A percentile compares a stretch with the other conserved stretches of the same genome.
Conservation (phyloP, 2,888 invertebrate genomes). For the Ennomos erosarius region DNA sequence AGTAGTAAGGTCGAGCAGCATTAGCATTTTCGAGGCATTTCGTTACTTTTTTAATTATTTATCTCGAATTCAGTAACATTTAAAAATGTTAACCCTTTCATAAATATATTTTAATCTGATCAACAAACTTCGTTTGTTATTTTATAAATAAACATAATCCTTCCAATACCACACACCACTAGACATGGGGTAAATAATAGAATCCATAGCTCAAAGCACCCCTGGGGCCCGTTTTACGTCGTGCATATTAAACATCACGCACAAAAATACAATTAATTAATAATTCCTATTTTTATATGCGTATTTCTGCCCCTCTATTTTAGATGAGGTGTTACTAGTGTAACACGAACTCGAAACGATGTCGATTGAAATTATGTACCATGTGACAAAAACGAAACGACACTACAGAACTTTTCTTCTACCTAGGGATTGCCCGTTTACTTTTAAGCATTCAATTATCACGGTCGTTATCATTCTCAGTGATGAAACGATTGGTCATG, state of each 20-base stretch:
- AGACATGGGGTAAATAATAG: conserved; percentile 34
- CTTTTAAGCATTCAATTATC: too few species aligned
- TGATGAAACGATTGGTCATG: too few species aligned
- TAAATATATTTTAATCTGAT: conserved; percentile 28
- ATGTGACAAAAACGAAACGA: conserved; percentile 6
- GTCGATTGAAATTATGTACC: conserved; percentile 3
- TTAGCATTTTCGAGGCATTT: too few species aligned
- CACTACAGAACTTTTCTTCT: too few species aligned
- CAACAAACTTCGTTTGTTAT: conserved; percentile 28
- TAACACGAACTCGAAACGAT: conserved; percentile 1
- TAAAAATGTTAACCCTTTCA: background rate
- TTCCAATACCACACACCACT: conserved; percentile 25
- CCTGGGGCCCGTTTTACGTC: conserved; percentile 34
- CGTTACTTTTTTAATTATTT: too few species aligned
- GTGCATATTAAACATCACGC: conserved; percentile 76
- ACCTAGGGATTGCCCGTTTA: too few species aligned
- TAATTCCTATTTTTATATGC: conserved; percentile 74
- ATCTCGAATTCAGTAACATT: too few species aligned
- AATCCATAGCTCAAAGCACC: conserved; percentile 38
- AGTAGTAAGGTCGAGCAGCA: too few species aligned
- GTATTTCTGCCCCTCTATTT: conserved; percentile 42
- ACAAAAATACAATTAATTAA: conserved; percentile 78
- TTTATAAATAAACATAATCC: conserved; percentile 36
- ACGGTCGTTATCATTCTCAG: too few species aligned
- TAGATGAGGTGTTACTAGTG: conserved; percentile 25